Conservation (phyloP, 2,113 vertebrate species). For the Lates calcarifer region DNA sequence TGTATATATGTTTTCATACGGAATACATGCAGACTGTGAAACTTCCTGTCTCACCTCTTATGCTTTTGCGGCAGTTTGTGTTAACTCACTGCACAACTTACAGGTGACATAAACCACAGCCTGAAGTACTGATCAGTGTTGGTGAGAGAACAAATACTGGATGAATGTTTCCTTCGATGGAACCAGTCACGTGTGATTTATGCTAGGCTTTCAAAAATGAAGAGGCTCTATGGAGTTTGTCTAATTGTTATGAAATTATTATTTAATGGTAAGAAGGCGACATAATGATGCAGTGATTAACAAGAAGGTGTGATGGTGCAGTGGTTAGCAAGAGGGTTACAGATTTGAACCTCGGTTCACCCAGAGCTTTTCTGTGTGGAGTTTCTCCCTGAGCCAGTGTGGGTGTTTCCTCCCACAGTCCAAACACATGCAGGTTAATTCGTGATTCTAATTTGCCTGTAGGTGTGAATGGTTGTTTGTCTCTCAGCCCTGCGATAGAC, state of each 20-base stretch:
- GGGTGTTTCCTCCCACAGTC: too few species aligned
- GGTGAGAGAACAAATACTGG: not conserved
- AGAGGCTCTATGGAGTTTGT: not conserved
- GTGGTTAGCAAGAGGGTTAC: too few species aligned
- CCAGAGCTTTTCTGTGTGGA: too few species aligned
- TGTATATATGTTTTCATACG: constrained; percentile 18
- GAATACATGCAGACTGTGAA: not conserved
- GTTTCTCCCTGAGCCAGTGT: too few species aligned
- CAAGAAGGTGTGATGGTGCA: too few species aligned
- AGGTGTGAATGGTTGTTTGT: too few species aligned
- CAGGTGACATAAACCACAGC: constrained; percentile 25
- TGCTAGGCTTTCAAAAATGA: not conserved
- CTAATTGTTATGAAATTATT: not conserved
- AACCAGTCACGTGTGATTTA: not conserved
- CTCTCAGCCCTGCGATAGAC: too few species aligned
- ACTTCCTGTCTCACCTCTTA: not conserved
- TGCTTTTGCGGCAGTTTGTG: not conserved
- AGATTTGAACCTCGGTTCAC: too few species aligned
- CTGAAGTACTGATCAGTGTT: constrained; percentile 58
- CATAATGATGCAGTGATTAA: too few species aligned
- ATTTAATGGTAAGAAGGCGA: too few species aligned
- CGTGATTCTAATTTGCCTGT: too few species aligned
- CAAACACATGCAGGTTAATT: too few species aligned
- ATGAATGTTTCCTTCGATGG: constrained; percentile 1
- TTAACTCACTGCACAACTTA: not conserved